Evolutionary conservation across 2,113 vertebrate species (phyloP).

Genomic region (Daubentonia madagascariensis): DNA sequence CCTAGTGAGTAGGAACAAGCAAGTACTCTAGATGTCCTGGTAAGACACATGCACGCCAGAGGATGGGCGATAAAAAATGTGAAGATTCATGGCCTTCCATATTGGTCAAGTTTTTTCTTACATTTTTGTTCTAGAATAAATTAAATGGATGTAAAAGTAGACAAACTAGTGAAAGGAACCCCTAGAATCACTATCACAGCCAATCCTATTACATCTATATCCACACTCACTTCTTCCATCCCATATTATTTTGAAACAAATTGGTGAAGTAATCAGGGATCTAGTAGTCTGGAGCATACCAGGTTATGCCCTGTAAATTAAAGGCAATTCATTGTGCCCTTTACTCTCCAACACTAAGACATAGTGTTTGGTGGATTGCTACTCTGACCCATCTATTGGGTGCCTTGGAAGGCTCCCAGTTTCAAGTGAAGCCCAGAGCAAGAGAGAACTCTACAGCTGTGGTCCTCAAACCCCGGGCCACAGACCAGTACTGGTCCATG

Average conservation of each 20-base stretch:
- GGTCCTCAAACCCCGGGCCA: too few relatives aligned
- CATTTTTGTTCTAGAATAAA: slow-evolving; percentile 10
- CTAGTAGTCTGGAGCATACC: background rate
- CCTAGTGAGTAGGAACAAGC: background rate
- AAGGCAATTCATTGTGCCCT: background rate
- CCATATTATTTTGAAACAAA: background rate
- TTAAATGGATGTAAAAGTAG: background rate
- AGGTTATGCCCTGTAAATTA: background rate
- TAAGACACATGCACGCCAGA: background rate
- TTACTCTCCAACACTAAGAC: background rate
- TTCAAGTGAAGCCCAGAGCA: background rate
- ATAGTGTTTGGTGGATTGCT: background rate
- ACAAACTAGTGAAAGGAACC: background rate
- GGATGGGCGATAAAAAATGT: background rate
- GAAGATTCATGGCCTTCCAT: background rate
- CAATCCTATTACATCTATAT: background rate
- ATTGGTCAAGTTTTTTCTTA: background rate
- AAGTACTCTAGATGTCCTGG: background rate
- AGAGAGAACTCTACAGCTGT: background rate
- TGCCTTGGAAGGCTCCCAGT: background rate
- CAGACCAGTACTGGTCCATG: too few relatives aligned
- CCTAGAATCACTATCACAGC: background rate
- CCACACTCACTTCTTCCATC: background rate
- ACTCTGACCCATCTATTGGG: background rate
- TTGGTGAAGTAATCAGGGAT: background rate